Conservation (phyloP, 1,140 invertebrate genomes). For the Mizuhopecten yessoensis region DNA sequence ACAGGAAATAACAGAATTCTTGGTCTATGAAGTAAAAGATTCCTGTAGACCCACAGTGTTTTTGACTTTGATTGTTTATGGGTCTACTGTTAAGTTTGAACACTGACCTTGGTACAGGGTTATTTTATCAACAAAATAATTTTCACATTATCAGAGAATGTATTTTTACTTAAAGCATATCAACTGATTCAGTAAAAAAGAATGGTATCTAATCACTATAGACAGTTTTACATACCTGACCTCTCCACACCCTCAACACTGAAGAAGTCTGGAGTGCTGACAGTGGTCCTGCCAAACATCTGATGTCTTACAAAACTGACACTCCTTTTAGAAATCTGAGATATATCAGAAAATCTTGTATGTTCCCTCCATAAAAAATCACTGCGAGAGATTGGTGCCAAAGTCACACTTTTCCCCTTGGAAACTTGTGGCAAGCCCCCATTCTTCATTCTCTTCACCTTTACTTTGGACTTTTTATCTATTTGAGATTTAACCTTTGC, state of each 20-base stretch:
- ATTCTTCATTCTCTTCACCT: conserved; percentile 17
- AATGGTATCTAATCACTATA: neutral
- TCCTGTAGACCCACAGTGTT: too few species aligned
- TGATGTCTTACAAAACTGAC: conserved; percentile 47
- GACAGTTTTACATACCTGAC: neutral
- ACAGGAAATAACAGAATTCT: too few species aligned
- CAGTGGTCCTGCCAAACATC: conserved; percentile 59
- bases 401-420: neutral
- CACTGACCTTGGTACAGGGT: too few species aligned
- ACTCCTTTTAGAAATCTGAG: conserved; percentile 57
- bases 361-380: neutral
- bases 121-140: too few species aligned
- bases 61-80: too few species aligned
- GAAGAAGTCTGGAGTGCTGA: conserved; percentile 71
- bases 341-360: conserved; percentile 39
- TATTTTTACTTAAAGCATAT: too few species aligned
- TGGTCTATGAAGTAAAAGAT: too few species aligned
- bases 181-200: neutral
- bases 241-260: conserved; percentile 34
- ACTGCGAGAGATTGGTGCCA: conserved; percentile 10
- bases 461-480: neutral
- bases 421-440: neutral
- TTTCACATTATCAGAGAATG: too few species aligned
- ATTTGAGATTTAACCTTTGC: neutral
- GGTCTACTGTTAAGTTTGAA: too few species aligned